Base-by-base conservation (phyloP, 2,797 vertebrate genomes). In the Molossus molossus region DNA sequence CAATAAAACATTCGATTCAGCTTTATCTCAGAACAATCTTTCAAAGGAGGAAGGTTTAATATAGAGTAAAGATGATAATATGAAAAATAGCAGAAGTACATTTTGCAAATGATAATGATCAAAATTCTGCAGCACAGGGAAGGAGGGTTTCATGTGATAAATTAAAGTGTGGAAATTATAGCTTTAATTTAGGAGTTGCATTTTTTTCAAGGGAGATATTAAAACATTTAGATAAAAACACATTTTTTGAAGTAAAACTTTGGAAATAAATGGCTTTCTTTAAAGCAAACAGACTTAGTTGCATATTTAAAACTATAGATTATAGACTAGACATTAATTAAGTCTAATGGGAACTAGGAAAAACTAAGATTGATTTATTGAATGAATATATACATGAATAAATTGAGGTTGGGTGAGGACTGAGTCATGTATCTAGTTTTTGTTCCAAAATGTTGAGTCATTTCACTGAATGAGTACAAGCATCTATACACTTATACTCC, bases 1-100 rank as follows among this genome's bases (percentile, higher is more conserved):
- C 77, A 83, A 94, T 91, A 91, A 96, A 94, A 94, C 76, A 80
- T 70, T 84, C 14, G 8, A 95, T 81, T 94, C 67, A 37, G 69
- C 29, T 94, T 84, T 48, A 94, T 81, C 29, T 90, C 95, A 80
- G 9, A 90, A 62, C 21, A 76, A 95, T 96, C 67, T 96, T 94
- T 93, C 91, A 91, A 92, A 77, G 40, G 45, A 80, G 5, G 0
- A 45, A 88, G 37, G 23, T 75, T 82, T 81, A 86, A n/a, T 82
- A 73, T 17, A 85, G n/a, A 72, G 23, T 50, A 45, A 84, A 87
- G 62, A 87, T 81, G 81, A 83, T 72, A 95, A 87, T 94, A 94
- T 40, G 55, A 91, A 94, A 93, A 65, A 18, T 18, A 91, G 55
- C 8, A 88, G 37, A 94, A 70, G 18, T 53, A 60, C 9, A 69